Evolutionary conservation across 2,888 invertebrate species (phyloP).

Genomic region (Leptogaster cylindrica): DNA sequence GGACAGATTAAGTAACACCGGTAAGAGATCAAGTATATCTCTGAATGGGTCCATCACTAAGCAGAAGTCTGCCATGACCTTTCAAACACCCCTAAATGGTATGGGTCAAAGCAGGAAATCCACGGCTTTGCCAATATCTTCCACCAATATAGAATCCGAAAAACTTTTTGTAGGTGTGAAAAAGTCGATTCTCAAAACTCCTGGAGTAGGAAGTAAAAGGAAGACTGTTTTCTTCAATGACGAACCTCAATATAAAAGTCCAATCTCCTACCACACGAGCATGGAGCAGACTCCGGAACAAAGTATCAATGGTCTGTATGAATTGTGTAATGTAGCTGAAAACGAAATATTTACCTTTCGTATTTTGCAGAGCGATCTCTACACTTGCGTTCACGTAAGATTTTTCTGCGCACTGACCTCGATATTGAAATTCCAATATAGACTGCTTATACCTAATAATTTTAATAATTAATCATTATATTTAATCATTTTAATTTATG

Average conservation of each 20-base stretch:
- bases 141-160: background rate
- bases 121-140: background rate
- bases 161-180: slow-evolving; percentile 17
- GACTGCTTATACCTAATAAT: too few species aligned
- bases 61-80: background rate
- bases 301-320: background rate
- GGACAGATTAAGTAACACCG: background rate
- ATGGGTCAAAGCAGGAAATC: background rate
- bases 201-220: slow-evolving; percentile 50
- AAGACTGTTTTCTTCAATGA: slow-evolving; percentile 56
- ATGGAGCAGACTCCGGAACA: background rate
- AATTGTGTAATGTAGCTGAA: background rate
- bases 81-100: too few species aligned
- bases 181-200: slow-evolving; percentile 57
- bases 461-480: too few species aligned
- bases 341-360: background rate
- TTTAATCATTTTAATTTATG: too few species aligned
- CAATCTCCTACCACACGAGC: too few species aligned
- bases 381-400: slow-evolving; percentile 51
- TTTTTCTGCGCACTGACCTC: slow-evolving; percentile 50
- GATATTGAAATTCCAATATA: slow-evolving; percentile 51
- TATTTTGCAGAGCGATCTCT: slow-evolving; percentile 42
- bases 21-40: background rate
- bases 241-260: slow-evolving; percentile 53
- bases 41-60: background rate